phyloP scores from a whole-genome alignment of 2,888 invertebrate species.

The Phortica okadai region DNA sequence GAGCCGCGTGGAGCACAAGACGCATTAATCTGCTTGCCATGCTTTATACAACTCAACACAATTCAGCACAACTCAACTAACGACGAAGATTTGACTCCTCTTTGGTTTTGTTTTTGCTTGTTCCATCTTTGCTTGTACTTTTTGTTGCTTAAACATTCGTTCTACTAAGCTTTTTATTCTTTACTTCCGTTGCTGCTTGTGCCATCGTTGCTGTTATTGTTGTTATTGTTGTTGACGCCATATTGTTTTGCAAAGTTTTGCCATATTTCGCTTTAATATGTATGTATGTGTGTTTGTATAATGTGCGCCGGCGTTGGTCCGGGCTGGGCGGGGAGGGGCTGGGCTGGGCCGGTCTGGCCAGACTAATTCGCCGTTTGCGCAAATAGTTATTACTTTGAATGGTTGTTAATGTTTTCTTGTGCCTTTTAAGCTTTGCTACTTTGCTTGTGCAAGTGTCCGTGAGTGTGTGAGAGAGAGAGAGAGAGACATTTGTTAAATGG shows the following conservation, averaged over 20 bases:
- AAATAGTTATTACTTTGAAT: slow-evolving; percentile 31
- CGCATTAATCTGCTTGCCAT: not conserved
- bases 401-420: slow-evolving; percentile 15
- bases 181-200: not conserved
- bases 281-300: not conserved
- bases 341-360: not conserved
- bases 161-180: not conserved
- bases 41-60: not conserved
- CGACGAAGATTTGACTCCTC: not conserved
- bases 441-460: not conserved
- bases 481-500: not conserved
- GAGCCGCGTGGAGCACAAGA: not conserved
- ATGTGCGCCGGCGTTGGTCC: not conserved
- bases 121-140: not conserved
- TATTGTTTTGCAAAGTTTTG: slow-evolving; percentile 38
- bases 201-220: slow-evolving; percentile 34
- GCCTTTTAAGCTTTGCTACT: not conserved
- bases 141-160: not conserved
- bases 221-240: slow-evolving; percentile 46
- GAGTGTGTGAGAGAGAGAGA: not conserved
- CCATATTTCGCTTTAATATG: slow-evolving; percentile 10
- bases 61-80: not conserved
- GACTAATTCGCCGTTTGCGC: slow-evolving; percentile 22
- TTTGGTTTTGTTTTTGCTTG: not conserved
- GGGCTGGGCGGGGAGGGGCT: not conserved